These are phyloP conservation scores for Yoshiicerus persimilis DNA, from an alignment of 1,140 invertebrate genomes.

Conservation along the genomic window DNA sequence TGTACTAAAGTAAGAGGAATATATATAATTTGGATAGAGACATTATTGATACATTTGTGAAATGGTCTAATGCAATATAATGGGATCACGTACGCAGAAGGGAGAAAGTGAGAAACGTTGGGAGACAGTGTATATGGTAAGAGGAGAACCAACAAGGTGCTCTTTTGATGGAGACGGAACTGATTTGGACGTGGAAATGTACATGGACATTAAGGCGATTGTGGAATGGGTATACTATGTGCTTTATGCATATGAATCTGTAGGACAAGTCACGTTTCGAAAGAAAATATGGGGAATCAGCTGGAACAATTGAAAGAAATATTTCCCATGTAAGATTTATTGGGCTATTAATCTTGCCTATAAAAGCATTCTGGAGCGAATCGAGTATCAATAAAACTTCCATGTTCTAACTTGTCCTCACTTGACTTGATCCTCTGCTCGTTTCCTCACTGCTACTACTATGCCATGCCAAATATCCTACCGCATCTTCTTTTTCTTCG, in stretches of 20 bases:
- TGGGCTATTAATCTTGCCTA: constrained; percentile 46
- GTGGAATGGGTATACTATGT: background rate
- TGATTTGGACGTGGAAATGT: constrained; percentile 1
- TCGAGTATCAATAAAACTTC: constrained; percentile 47
- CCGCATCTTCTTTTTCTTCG: background rate
- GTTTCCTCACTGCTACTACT: background rate
- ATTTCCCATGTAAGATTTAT: constrained; percentile 46
- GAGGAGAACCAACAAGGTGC: background rate
- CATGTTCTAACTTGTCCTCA: constrained; percentile 41
- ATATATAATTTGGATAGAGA: background rate
- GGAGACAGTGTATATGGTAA: background rate
- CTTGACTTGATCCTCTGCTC: constrained; percentile 8
- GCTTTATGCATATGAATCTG: constrained; percentile 5
- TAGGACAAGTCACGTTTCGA: background rate
- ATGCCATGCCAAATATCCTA: background rate
- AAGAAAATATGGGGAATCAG: constrained; percentile 42
- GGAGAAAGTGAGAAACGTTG: background rate
- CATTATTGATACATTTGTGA: background rate
- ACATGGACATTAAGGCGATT: background rate
- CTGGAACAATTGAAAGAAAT: constrained; percentile 47
- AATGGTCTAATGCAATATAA: background rate
- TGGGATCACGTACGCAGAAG: background rate
- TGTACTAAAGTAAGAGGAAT: background rate
- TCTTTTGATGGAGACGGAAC: background rate
- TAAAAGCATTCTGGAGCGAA: constrained; percentile 40